Base-by-base conservation (phyloP, 2,113 vertebrate genomes). In the Paratilapia polleni region DNA sequence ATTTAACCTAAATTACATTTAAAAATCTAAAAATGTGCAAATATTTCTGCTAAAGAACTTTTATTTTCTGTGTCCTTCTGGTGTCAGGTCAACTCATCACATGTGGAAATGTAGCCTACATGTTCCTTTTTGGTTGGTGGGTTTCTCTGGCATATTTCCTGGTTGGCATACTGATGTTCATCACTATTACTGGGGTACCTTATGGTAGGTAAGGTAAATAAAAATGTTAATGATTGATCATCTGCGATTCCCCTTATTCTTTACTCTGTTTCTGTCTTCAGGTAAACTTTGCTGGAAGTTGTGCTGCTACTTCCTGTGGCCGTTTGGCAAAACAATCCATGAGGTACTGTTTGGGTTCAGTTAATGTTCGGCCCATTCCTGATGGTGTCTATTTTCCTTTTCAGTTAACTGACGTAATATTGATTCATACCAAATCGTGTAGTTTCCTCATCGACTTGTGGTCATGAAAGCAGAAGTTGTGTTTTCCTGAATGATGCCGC, bases 71-170 rank as follows among this genome's bases (percentile, higher is more conserved):
- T 81, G 31, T 88, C 36, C 22, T 15, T n/a, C 12, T 89, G 81
- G 12, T 88, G 8, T 77, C 86, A 97, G 97, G 94, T 54, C 95
- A 95, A 49, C 90, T 95, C 2, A 49, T 97, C 80, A 96, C 96
- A 0, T 96, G 91, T 66, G 97, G 97, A 17, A 98, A 98, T 2
- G 0, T 98, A 13, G 78, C 90, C 4, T 98, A 98, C 66, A 81
- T 97, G 80, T 74, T 97, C 73, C 88, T 97, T 31, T 97, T 98
- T 0, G 97, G 97, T 62, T 98, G 97, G 97, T 98, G 97, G 97
- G 89, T 97, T 52, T 95, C 94, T 13, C 63, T 97, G 43, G 80
- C 94, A 17, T 97, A 97, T 3, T 1, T 96, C 62, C 66, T 97
- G 0, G 75, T 97, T 36, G 93, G 97, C 49, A 34, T 91, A 0